These are phyloP conservation scores for Meganola albula DNA, from an alignment of 2,888 invertebrate species.

Conservation along the genomic window DNA sequence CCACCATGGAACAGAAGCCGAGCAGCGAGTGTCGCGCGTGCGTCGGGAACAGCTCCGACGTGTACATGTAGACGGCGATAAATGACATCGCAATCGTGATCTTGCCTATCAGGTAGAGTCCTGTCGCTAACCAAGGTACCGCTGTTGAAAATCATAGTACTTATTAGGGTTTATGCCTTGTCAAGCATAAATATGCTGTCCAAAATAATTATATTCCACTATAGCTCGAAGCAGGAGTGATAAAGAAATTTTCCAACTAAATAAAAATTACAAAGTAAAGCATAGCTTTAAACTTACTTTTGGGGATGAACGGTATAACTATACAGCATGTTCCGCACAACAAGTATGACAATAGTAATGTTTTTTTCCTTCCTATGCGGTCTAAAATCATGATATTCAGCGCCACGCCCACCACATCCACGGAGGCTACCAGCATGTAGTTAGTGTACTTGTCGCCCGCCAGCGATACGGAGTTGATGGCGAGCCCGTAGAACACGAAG, in stretches of 20 bases:
- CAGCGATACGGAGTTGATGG: conserved; percentile 85
- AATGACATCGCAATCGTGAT: conserved; percentile 82
- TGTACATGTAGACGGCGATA: conserved; percentile 82
- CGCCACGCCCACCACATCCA: conserved; percentile 85
- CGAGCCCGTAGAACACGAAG: conserved; percentile 88
- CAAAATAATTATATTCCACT: too few relatives aligned
- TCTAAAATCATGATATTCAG: conserved; percentile 81
- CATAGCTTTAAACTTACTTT: conserved; percentile 60
- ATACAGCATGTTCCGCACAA: conserved; percentile 76
- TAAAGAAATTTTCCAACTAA: too few relatives aligned
- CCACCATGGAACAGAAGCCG: conserved; percentile 84
- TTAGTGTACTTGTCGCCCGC: conserved; percentile 87
- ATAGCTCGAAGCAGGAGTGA: too few relatives aligned
- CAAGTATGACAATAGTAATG: conserved; percentile 78
- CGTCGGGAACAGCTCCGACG: conserved; percentile 86
- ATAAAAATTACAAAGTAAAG: too few relatives aligned
- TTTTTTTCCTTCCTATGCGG: conserved; percentile 79
- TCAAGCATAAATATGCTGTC: too few relatives aligned
- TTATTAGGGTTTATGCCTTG: too few relatives aligned
- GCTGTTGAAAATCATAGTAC: too few relatives aligned
- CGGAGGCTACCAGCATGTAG: conserved; percentile 82
- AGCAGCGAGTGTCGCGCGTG: conserved; percentile 82
- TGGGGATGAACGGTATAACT: conserved; percentile 71
- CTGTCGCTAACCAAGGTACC: conserved; percentile 53
- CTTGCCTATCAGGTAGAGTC: conserved; percentile 80